phyloP scores from a whole-genome alignment of 2,888 invertebrate genomes.

The Pseudoips prasinana region DNA sequence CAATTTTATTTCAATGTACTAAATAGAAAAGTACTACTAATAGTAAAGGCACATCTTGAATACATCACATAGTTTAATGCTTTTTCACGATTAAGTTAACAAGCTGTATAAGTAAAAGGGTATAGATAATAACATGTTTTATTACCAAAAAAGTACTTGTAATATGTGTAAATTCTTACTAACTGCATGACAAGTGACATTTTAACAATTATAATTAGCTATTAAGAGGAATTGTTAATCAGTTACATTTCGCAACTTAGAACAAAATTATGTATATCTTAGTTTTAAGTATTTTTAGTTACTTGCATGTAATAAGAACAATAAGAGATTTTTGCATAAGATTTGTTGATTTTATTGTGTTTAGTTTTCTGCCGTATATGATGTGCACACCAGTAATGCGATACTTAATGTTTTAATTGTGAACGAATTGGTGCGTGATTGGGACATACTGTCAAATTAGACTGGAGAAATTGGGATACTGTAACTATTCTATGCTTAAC shows the following conservation, averaged over 20 bases:
- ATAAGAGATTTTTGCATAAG: constrained; percentile 40
- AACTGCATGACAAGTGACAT: constrained; percentile 71
- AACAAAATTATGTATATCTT: constrained; percentile 65
- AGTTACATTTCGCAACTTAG: constrained; percentile 47
- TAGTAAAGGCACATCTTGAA: no score
- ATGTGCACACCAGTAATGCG: constrained; percentile 43
- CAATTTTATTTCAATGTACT: no score
- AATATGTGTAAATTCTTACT: constrained; percentile 53
- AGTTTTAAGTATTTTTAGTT: constrained; percentile 46
- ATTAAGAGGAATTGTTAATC: constrained; percentile 55
- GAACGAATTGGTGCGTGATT: constrained; percentile 57
- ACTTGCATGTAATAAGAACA: constrained; percentile 33
- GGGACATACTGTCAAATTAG: constrained; percentile 58
- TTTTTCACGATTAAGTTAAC: no score
- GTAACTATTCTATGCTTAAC: constrained; percentile 81
- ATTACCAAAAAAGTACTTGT: constrained; percentile 58
- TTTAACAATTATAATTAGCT: constrained; percentile 47
- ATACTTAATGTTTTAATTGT: constrained; percentile 45
- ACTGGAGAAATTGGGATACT: constrained; percentile 73
- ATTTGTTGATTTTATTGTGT: constrained; percentile 40
- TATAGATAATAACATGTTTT: no score
- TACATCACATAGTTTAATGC: no score
- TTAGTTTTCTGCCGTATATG: constrained; percentile 39
- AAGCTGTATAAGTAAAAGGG: no score
- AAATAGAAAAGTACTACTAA: no score